Evolutionary conservation across 2,888 invertebrate species (phyloP).

Genomic region (Drosophila parthenogenetica): DNA sequence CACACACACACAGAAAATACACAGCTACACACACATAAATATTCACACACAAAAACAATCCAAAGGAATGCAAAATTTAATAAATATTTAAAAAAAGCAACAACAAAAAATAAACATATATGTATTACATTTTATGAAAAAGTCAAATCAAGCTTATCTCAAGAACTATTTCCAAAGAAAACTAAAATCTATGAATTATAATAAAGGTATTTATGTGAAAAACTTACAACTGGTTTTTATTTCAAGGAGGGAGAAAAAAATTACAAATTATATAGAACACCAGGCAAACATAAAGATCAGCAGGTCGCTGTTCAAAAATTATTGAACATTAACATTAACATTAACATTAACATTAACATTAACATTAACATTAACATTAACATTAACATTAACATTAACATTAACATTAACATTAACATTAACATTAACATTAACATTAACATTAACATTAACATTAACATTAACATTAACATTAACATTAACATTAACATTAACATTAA

Average conservation of each 20-base stretch:
- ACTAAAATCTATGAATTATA: conserved; percentile 73
- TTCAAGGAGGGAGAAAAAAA: conserved; percentile 12
- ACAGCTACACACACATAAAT: conserved; percentile 23
- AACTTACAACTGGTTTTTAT: conserved; percentile 38
- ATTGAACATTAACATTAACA: too few relatives aligned
- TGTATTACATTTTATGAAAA: conserved; percentile 80
- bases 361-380: too few relatives aligned
- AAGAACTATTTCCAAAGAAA: conserved; percentile 77
- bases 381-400: too few relatives aligned
- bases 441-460: too few relatives aligned
- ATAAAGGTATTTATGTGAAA: conserved; percentile 81
- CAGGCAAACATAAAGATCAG: too few relatives aligned
- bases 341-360: too few relatives aligned
- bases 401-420: too few relatives aligned
- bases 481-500: too few relatives aligned
- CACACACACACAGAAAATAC: conserved; percentile 14
- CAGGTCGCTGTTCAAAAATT: too few relatives aligned
- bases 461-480: too few relatives aligned
- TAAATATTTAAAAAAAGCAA: conserved; percentile 31
- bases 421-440: too few relatives aligned
- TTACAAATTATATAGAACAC: too few relatives aligned
- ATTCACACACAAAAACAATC: conserved; percentile 27
- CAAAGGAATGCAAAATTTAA: conserved; percentile 30
- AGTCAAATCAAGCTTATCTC: conserved; percentile 82
- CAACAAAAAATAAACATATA: conserved; percentile 53